A percentile compares a stretch with the other conserved stretches of the same genome.
Evolutionary conservation across 2,113 vertebrate species (phyloP).

Genomic region (Pelodiscus sinensis): DNA sequence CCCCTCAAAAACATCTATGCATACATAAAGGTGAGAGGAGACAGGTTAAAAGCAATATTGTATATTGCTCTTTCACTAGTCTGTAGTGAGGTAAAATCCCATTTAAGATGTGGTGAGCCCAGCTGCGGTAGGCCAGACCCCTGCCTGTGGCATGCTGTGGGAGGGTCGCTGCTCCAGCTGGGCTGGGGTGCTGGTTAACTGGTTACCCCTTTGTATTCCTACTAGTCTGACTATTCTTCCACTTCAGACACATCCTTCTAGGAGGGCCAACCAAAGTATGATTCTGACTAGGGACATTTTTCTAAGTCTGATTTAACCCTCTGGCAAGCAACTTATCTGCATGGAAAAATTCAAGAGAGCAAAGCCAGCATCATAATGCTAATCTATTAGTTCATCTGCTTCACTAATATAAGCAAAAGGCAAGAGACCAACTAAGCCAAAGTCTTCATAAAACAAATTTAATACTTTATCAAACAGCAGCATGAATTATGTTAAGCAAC

Average conservation of each 20-base stretch:
- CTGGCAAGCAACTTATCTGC: background rate
- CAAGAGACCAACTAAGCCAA: background rate
- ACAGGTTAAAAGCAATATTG: background rate
- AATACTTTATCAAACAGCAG: background rate
- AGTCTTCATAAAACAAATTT: background rate
- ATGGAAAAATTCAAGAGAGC: background rate
- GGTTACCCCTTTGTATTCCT: no score
- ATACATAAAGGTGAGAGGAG: rapidly evolving
- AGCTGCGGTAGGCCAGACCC: no score
- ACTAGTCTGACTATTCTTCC: background rate
- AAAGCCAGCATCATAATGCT: background rate
- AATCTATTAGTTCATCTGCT: background rate
- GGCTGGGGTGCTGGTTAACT: no score
- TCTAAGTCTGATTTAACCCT: background rate
- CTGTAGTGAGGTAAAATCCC: no score
- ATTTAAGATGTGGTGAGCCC: no score
- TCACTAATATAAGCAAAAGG: background rate
- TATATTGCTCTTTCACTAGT: background rate
- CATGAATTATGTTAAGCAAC: no score
- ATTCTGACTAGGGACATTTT: background rate
- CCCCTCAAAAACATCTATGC: rapidly evolving
- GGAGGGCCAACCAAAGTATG: background rate
- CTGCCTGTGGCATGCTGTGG: no score
- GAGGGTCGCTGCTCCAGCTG: no score
- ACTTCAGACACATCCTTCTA: background rate